Conservation (phyloP, 1,140 invertebrate species). For the Heliconius melpomene region DNA sequence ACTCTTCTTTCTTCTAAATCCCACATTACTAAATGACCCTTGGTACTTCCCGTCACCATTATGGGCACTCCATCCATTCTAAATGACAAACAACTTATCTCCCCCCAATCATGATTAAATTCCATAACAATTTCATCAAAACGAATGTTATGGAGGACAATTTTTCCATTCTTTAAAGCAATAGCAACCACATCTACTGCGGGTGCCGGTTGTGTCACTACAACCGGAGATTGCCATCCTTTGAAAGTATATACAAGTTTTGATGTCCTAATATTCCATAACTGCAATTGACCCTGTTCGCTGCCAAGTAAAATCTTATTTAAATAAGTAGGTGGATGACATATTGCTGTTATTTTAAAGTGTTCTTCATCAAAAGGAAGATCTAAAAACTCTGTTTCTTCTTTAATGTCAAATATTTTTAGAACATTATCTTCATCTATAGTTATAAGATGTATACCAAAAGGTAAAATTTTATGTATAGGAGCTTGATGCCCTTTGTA, state of each 20-base stretch:
- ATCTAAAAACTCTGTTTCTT: conserved; percentile 85
- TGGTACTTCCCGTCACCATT: conserved; percentile 91
- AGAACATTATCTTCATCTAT: conserved; percentile 90
- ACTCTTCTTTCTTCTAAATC: conserved; percentile 93
- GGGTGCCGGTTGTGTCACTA: conserved; percentile 90
- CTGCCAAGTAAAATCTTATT: conserved; percentile 98
- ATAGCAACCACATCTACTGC: conserved; percentile 95
- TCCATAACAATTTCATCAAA: conserved; percentile 92
- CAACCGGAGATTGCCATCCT: conserved; percentile 88
- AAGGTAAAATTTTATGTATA: conserved; percentile 92
- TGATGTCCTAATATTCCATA: conserved; percentile 94
- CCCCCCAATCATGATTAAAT: conserved; percentile 96
- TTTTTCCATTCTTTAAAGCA: conserved; percentile 90
- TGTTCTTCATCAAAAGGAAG: conserved; percentile 86
- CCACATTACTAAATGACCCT: conserved; percentile 95
- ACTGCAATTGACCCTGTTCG: conserved; percentile 91
- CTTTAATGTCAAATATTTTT: conserved; percentile 93
- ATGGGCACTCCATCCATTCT: conserved; percentile 92
- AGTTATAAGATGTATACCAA: conserved; percentile 92
- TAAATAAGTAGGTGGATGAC: conserved; percentile 95
- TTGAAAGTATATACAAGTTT: conserved; percentile 91
- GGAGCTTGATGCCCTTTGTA: conserved; percentile 89
- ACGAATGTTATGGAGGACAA: conserved; percentile 94
- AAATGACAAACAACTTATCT: conserved; percentile 91
- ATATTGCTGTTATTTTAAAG: conserved; percentile 89